Evolutionary conservation across 2,797 vertebrate species (phyloP).

Genomic region (Parotocinclus haroldoi): DNA sequence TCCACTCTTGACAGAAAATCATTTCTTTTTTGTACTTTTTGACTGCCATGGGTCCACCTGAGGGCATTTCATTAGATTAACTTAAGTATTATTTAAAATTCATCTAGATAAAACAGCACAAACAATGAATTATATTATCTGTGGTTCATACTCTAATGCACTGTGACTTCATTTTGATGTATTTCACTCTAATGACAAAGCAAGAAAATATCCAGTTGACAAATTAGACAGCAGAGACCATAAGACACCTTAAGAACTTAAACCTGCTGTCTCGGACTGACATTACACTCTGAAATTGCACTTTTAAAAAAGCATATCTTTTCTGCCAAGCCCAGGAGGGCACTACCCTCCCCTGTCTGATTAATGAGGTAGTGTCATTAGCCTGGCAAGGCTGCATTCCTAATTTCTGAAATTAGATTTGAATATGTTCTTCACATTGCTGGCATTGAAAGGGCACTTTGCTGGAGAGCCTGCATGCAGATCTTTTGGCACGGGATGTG

Average conservation of each 20-base stretch:
- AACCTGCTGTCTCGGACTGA: conserved; percentile 20
- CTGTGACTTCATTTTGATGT: too few species aligned
- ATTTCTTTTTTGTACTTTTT: too few species aligned
- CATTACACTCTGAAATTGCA: conserved; percentile 30
- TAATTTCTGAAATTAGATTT: conserved; percentile 40
- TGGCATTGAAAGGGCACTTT: conserved; percentile 28
- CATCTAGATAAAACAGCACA: neutral
- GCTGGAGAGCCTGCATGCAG: conserved; percentile 1
- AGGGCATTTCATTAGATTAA: neutral
- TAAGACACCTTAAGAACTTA: conserved; percentile 17
- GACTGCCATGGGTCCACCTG: too few species aligned
- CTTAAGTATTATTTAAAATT: neutral
- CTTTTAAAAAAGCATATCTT: conserved; percentile 4
- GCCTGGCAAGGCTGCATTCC: conserved; percentile 30
- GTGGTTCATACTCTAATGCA: too few species aligned
- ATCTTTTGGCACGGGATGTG: conserved; percentile 7
- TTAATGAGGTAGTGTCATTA: conserved; percentile 36
- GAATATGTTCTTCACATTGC: conserved; percentile 31
- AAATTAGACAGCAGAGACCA: conserved; percentile 13
- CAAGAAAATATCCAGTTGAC: neutral
- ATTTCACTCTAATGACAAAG: too few species aligned
- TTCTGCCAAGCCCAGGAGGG: conserved; percentile 25
- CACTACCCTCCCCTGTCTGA: conserved; percentile 4
- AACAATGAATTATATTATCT: too few species aligned
- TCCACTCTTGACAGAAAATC: too few species aligned